Conservation (phyloP, 2,113 vertebrate genomes). For the Phaethon lepturus region DNA sequence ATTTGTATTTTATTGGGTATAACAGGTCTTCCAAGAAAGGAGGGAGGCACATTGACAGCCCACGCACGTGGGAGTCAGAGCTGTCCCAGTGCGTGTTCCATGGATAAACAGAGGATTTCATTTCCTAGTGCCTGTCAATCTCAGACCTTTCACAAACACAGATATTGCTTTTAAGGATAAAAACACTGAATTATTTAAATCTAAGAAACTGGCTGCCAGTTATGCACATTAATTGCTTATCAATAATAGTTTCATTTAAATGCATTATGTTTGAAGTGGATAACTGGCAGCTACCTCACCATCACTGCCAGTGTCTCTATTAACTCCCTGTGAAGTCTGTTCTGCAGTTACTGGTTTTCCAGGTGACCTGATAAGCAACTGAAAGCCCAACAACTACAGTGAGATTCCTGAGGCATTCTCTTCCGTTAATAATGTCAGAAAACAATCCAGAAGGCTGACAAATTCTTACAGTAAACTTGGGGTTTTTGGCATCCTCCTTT, state of each 20-base stretch:
- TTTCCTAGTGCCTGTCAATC: not conserved
- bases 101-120: not conserved
- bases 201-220: not conserved
- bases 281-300: not conserved
- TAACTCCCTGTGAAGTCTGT: not conserved
- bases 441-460: not conserved
- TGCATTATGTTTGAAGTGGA: not conserved
- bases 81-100: accelerated
- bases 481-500: accelerated
- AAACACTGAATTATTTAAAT: not conserved
- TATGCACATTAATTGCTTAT: not conserved
- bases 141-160: not conserved
- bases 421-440: not conserved
- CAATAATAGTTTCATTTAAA: not conserved
- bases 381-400: not conserved
- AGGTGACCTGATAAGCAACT: not conserved
- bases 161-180: not conserved
- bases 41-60: not conserved
- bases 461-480: not conserved
- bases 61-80: accelerated
- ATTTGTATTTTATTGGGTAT: not conserved
- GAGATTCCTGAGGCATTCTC: not conserved
- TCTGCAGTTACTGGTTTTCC: not conserved
- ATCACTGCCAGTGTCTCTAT: accelerated
- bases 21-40: not conserved